Percentiles rank a stretch among this genome's conserved stretches.
Evolutionary conservation across 92 coral and sea anemone species (phyloP).

Genomic region (Chrysogorgia sp.): DNA sequence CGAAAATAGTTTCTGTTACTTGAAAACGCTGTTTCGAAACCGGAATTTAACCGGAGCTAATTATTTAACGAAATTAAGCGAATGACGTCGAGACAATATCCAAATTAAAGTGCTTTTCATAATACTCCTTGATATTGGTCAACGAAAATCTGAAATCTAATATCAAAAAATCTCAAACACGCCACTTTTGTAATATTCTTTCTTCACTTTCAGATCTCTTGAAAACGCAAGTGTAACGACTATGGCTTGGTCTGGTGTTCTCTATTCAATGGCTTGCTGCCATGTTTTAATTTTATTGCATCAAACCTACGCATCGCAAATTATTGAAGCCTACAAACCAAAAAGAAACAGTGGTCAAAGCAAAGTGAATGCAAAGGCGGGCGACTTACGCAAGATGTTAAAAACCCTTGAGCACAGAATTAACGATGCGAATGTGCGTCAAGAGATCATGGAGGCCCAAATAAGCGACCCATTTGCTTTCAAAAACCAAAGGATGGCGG

Average conservation of each 20-base stretch:
- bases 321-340: conserved; percentile 33
- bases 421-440: conserved; percentile 12
- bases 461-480: conserved; percentile 20
- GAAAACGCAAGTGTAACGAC: not conserved
- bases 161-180: conserved; percentile 8
- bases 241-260: conserved; percentile 18
- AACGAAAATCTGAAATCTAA: conserved; percentile 13
- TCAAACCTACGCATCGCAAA: conserved; percentile 19
- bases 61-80: not conserved
- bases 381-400: not conserved
- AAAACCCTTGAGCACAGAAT: conserved; percentile 23
- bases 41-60: not conserved
- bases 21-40: not conserved
- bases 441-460: conserved; percentile 38
- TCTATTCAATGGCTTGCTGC: not conserved
- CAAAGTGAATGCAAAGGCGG: not conserved
- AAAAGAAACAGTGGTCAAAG: not conserved
- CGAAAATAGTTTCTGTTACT: not conserved
- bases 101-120: conserved; percentile 25
- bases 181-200: conserved; percentile 4
- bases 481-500: conserved; percentile 8
- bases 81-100: conserved; percentile 34
- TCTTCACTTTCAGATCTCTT: conserved; percentile 14
- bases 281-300: not conserved
- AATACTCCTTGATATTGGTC: conserved; percentile 37